Evolutionary conservation across 2,888 invertebrate genomes (phyloP).

Genomic region (Seira musarum): DNA sequence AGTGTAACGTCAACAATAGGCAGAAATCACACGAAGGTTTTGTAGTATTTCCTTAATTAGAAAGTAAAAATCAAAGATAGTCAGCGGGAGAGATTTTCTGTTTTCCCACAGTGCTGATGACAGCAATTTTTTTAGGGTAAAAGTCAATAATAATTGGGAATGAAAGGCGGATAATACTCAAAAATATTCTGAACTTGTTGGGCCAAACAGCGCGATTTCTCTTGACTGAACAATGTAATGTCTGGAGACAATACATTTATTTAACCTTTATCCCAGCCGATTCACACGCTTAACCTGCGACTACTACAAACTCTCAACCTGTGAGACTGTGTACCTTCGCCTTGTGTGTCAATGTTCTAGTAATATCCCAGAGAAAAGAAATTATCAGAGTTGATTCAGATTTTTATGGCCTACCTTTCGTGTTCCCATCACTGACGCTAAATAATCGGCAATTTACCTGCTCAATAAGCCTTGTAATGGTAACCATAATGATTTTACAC

Average conservation of each 20-base stretch:
- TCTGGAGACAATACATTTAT: not conserved
- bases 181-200: not conserved
- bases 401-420: constrained; percentile 46
- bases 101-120: not conserved
- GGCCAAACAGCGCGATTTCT: not conserved
- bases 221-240: not conserved
- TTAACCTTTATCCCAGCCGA: not conserved
- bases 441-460: constrained; percentile 63
- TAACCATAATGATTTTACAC: constrained; percentile 68
- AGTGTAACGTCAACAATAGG: not conserved
- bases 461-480: constrained; percentile 64
- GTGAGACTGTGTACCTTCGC: not conserved
- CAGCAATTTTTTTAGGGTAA: not conserved
- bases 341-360: not conserved
- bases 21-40: not conserved
- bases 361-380: not conserved
- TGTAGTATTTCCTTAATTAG: not conserved
- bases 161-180: too few relatives aligned
- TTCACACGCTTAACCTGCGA: not conserved
- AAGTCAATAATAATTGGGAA: not conserved
- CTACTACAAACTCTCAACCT: not conserved
- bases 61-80: not conserved
- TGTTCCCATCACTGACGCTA: constrained; percentile 37
- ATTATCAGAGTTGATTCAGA: constrained; percentile 20
- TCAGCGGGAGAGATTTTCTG: too few relatives aligned